Evolutionary conservation across 2,888 invertebrate genomes (phyloP).

Genomic region (Aphidoletes aphidimyza): DNA sequence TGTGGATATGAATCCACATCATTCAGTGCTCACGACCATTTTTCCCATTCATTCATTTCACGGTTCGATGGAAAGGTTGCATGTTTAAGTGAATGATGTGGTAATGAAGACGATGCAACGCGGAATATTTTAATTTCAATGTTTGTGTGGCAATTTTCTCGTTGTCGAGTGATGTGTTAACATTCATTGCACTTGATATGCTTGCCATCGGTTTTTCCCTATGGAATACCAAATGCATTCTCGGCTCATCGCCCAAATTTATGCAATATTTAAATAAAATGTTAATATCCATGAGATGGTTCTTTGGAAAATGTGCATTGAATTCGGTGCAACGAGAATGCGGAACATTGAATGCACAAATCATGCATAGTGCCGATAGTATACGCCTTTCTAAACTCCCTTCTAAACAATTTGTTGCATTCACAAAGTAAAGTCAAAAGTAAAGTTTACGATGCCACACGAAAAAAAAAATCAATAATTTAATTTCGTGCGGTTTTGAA

Average conservation of each 20-base stretch:
- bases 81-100: constrained; percentile 52
- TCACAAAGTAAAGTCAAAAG: not conserved
- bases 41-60: constrained; percentile 38
- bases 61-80: constrained; percentile 28
- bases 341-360: too few relatives aligned
- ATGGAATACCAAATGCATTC: not conserved
- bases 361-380: not conserved
- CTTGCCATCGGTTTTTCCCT: not conserved
- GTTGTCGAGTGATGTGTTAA: constrained; percentile 19
- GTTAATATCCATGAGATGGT: constrained; percentile 33
- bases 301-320: too few relatives aligned
- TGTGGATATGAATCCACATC: not conserved
- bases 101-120: constrained; percentile 53
- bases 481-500: not conserved
- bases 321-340: too few relatives aligned
- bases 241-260: not conserved
- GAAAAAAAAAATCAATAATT: not conserved
- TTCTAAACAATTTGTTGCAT: not conserved
- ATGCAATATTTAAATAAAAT: constrained; percentile 48
- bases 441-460: not conserved
- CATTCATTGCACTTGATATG: not conserved
- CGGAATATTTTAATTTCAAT: constrained; percentile 49
- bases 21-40: not conserved
- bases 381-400: not conserved
- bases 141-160: constrained; percentile 37